Base-by-base conservation (phyloP, 2,797 vertebrate genomes). In the Dromococcyx pavoninus region DNA sequence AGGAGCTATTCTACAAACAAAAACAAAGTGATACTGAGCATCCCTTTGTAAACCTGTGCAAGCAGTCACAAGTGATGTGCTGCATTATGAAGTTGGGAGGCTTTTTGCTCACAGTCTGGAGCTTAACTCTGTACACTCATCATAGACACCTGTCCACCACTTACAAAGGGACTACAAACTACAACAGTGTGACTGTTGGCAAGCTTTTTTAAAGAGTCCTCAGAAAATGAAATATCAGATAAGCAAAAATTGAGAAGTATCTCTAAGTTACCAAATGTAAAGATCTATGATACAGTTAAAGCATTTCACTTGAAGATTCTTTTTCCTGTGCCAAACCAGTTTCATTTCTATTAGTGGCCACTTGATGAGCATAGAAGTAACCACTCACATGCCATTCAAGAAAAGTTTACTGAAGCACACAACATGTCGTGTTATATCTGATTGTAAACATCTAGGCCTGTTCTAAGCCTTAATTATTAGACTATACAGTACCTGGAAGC, bases 121-220 rank as follows among this genome's bases (percentile, higher is more conserved):
- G 83, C 44, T 83, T 61, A 85, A 10, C 64, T 89, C 35, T 4
- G 12, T 9, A 30, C 2, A 2, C 15, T 46, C 56, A 64, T 48
- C 48, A 66, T 3, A 61, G 22, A 64, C 70, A 84, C 16, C 44
- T 17, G 35, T 32, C 44, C 35, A 60, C 53, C 48, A 41, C n/a
- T 41, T 70, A 57, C 9, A 75, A 69, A 5, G 12, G 44, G 60
- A 67, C 13, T 5, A 54, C n/a, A 69, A 65, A 51, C 27, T 23
- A 11, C 1, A 13, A n/a, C 58, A 39, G 11, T 4, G 2, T 7
- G 11, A 53, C 10, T 7, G 3, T 3, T 70, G 7, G 27, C 19
- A 88, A 84, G 73, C 12, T 60, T 80, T 80, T 32, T 28, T 16
- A 64, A 28, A 50, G 23, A 89, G 33, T 50, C 50, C 23, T 39